Evolutionary conservation across 2,113 vertebrate species (phyloP), one percentile per base, ranked within the genome.

Genomic region (Thymallus thymallus): DNA sequence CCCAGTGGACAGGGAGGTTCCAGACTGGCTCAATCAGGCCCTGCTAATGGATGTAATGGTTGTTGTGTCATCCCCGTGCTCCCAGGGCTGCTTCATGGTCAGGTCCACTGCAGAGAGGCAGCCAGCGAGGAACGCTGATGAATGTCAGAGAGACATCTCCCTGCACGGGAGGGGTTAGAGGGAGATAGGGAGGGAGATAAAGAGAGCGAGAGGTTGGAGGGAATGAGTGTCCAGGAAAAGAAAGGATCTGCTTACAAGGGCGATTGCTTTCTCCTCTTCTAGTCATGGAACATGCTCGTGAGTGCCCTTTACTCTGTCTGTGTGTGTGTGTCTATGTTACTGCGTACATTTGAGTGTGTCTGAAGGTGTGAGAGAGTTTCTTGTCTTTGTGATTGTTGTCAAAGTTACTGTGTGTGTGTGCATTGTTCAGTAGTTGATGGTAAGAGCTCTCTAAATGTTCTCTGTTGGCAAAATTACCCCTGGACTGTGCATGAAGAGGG

Each of bases 231-330:
- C 80, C 74, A 83, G 82, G 89, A 90, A 85, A 88, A 81, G 83
- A 81, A 71, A 86, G 85, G 76, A 92, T 85, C 87, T 69, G 76
- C 80, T 86, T 90, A 86, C 76, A 85, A 78, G 79, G 88, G 87
- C 83, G 84, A 78, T 81, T 79, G 73, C 79, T 82, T 77, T 83
- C 83, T 86, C 81, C 65, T 76, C 87, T 87, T 86, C 87, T 84
- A 90, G 90, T 88, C 93, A 94, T 94, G 93, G 92, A 94, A 84
- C 87, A 92, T 90, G 87, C 89, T 68, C 87, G 93, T 94, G 87
- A 93, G 93, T 91, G 82, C 60, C 24, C 65, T 72, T 58, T 64
- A 51, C n/a, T 73, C 41, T 29, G 41, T 26, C 23, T 20, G 26
- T 64, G 58, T 71, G 68, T 70, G 35, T 48, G 55, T 3, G 35